These are phyloP conservation scores for Beaufortia kweichowensis DNA, from an alignment of 2,113 vertebrate genomes.

Conservation along the genomic window DNA sequence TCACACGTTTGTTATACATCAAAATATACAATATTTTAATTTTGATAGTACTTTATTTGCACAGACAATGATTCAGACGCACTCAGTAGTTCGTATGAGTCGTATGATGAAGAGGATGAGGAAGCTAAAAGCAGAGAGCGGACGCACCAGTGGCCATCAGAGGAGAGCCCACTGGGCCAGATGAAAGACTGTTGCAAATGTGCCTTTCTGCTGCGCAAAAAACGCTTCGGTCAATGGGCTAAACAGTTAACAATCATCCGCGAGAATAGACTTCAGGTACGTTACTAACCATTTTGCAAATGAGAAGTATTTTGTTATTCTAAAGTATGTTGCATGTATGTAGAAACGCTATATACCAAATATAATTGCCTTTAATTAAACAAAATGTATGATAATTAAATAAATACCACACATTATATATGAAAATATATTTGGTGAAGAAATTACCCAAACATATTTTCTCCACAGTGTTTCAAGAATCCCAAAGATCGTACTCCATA, in stretches of 20 bases:
- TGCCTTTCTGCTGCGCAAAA: constrained; percentile 93
- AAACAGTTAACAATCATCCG: constrained; percentile 93
- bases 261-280: constrained; percentile 91
- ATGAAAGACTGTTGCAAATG: constrained; percentile 90
- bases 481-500: constrained; percentile 90
- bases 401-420: too few relatives aligned
- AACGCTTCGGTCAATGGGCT: constrained; percentile 95
- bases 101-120: constrained; percentile 95
- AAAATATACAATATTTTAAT: background rate
- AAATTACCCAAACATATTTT: background rate
- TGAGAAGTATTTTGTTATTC: background rate
- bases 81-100: constrained; percentile 96
- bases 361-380: too few relatives aligned
- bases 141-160: constrained; percentile 83
- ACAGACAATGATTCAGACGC: constrained; percentile 96
- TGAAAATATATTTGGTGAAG: too few relatives aligned
- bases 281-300: background rate
- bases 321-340: too few relatives aligned
- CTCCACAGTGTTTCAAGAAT: constrained; percentile 90
- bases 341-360: too few relatives aligned
- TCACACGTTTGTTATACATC: background rate
- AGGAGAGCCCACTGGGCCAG: constrained; percentile 84
- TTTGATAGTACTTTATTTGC: background rate
- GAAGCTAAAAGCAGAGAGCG: constrained; percentile 83
- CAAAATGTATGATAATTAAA: too few relatives aligned